A percentile compares a stretch with the other conserved stretches of the same genome.
phyloP scores from a whole-genome alignment of 2,888 invertebrate genomes.

The Scaptomyza reducta region DNA sequence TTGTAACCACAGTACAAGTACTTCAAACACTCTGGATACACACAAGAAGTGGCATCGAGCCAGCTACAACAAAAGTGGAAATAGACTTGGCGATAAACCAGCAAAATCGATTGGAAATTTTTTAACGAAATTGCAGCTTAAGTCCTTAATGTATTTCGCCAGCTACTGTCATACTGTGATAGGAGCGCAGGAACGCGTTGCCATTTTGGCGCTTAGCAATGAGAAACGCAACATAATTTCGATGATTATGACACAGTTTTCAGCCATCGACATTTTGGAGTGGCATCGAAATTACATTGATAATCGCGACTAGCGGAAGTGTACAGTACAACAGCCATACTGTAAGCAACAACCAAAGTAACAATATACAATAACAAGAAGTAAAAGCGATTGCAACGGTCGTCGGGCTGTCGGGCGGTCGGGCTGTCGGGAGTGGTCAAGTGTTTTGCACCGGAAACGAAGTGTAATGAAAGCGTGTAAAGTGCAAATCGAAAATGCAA shows the following conservation, averaged over 20 bases:
- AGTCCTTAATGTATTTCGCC: conserved; percentile 73
- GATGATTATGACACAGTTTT: conserved; percentile 63
- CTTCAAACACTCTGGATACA: conserved; percentile 20
- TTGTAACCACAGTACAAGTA: conserved; percentile 33
- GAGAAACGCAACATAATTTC: conserved; percentile 54
- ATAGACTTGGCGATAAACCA: conserved; percentile 79
- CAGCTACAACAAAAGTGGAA: conserved; percentile 68
- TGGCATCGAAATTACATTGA: conserved; percentile 51
- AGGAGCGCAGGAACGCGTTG: conserved; percentile 8
- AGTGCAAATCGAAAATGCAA: conserved; percentile 78
- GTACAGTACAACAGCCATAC: conserved; percentile 52
- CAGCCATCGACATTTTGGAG: conserved; percentile 27
- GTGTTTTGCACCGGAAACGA: conserved; percentile 72
- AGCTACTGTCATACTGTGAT: conserved; percentile 33
- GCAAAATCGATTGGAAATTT: conserved; percentile 77
- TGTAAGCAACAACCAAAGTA: conserved; percentile 21
- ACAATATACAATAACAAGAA: conserved; percentile 22
- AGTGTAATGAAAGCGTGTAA: conserved; percentile 78
- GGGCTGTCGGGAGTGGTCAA: conserved; percentile 53
- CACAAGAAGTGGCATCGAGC: conserved; percentile 34
- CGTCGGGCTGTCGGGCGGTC: conserved; percentile 15
- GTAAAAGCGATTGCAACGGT: conserved; percentile 49
- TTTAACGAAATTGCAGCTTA: conserved; percentile 81
- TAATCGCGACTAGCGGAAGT: conserved; percentile 67
- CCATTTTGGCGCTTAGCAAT: conserved; percentile 39